Evolutionary conservation across 2,113 vertebrate genomes (phyloP).

Genomic region (Cyprinodon variegatus): DNA sequence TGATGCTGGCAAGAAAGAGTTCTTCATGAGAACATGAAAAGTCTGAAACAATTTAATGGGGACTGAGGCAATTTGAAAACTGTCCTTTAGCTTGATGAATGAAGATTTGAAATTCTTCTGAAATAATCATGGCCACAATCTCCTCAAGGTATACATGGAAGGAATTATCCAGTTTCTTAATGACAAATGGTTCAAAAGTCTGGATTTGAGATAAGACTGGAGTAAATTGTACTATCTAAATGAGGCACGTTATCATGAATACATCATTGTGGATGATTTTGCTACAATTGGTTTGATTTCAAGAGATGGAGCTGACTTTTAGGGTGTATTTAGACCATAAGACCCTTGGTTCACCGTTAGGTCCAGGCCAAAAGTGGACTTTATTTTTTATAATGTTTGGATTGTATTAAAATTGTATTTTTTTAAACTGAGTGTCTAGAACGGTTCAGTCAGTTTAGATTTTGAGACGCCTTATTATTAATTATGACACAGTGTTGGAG

Average conservation of each 20-base stretch:
- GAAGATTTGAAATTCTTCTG: background rate
- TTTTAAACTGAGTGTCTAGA: too few species aligned
- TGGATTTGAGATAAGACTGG: background rate
- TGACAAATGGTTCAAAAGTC: background rate
- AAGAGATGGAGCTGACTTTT: background rate
- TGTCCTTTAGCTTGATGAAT: background rate
- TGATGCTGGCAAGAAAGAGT: background rate
- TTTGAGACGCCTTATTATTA: too few species aligned
- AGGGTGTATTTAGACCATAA: too few species aligned
- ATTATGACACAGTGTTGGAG: too few species aligned
- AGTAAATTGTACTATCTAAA: background rate
- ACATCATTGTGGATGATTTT: background rate
- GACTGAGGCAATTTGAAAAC: background rate
- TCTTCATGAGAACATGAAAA: background rate
- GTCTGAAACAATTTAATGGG: background rate
- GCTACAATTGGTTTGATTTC: background rate
- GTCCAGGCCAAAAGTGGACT: too few species aligned
- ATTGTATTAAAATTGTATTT: too few species aligned
- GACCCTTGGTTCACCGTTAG: too few species aligned
- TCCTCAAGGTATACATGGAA: conserved; percentile 2
- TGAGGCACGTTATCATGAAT: background rate
- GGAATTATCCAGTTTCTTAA: background rate
- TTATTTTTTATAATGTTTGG: too few species aligned
- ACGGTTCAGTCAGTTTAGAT: too few species aligned
- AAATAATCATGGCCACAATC: background rate